Base-by-base conservation (phyloP, 2,888 invertebrate genomes). In the Ectropis crepuscularia region DNA sequence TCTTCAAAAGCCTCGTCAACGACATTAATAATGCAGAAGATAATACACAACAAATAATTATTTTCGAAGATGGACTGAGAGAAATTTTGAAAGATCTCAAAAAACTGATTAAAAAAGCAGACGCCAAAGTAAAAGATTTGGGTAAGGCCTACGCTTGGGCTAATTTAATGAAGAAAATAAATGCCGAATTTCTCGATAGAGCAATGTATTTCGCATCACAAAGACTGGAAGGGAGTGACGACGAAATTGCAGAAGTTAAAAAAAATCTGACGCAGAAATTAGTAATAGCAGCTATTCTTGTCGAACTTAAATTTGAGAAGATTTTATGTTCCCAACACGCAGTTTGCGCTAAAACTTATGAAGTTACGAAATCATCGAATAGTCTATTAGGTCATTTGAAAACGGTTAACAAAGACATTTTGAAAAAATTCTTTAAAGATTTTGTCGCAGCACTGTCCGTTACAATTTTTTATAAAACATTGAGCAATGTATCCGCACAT, bases 101-200 rank as follows among this genome's bases (percentile, higher is more conserved):
- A 63, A 77, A 79, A 42, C 53, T 86, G 8, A 68, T 89, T 0
- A 76, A 73, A 69, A 63, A 60, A 2, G 73, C 75, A 0, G 75
- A 83, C 39, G 53, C 61, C 0, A 82, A 78, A 70, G 48, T 78
- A 0, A 71, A 57, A 2, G 76, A 80, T 0, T 71, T 74, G 0
- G 77, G 75, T 2, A 69, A 77, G 46, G 43, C 60, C 0, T 77
- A 78, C n/a, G 54, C 77, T 6, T 89, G 88, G 89, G 74, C 72
- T 5, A 78, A 80, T 38, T 41, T 83, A 2, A 63, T 88, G 0
- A 91, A 91, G 68, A 86, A 73, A 71, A 82, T 89, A 9, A 83
- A 81, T 62, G 74, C 79, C 0, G 78, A 74, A 69, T 86, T 87
- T 49, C 86, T 87, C 70, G 79, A 81, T 37, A 74, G 76, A 39